Evolutionary conservation across 2,888 invertebrate genomes (phyloP).

Genomic region (Heteropelma amictum): DNA sequence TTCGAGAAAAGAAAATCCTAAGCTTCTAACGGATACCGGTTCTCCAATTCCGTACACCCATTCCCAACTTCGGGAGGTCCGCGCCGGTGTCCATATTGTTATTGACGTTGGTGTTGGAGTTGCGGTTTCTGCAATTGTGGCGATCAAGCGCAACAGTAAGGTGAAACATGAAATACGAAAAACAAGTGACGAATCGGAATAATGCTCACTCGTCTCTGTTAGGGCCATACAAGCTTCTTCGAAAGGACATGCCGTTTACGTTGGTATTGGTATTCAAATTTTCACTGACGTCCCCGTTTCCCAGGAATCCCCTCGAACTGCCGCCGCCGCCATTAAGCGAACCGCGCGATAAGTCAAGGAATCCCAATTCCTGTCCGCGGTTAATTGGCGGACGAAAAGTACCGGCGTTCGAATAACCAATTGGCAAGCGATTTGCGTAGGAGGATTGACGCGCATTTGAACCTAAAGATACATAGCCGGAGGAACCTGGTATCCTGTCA

Average conservation of each 20-base stretch:
- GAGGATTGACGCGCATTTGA: too few species aligned
- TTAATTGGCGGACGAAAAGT: too few species aligned
- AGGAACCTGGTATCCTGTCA: too few species aligned
- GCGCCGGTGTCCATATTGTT: constrained; percentile 41
- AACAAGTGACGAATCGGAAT: not conserved
- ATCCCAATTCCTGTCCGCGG: too few species aligned
- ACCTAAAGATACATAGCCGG: too few species aligned
- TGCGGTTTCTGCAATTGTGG: constrained; percentile 30
- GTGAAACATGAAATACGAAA: not conserved
- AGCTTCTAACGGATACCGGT: not conserved
- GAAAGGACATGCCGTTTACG: constrained; percentile 56
- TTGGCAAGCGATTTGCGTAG: too few species aligned
- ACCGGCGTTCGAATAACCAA: too few species aligned
- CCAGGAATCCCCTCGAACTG: not conserved
- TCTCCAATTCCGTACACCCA: not conserved
- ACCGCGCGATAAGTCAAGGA: too few species aligned
- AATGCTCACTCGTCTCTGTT: not conserved
- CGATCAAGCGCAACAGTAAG: not conserved
- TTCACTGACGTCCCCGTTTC: constrained; percentile 50
- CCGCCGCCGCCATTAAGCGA: too few species aligned
- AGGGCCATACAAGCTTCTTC: constrained; percentile 55
- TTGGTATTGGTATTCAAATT: constrained; percentile 61
- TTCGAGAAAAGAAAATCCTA: too few species aligned
- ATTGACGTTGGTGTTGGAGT: constrained; percentile 47
- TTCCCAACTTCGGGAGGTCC: not conserved